A percentile compares a stretch with the other conserved stretches of the same genome.
Evolutionary conservation across 2,888 invertebrate genomes (phyloP).

Genomic region (Hypercompe scribonia): DNA sequence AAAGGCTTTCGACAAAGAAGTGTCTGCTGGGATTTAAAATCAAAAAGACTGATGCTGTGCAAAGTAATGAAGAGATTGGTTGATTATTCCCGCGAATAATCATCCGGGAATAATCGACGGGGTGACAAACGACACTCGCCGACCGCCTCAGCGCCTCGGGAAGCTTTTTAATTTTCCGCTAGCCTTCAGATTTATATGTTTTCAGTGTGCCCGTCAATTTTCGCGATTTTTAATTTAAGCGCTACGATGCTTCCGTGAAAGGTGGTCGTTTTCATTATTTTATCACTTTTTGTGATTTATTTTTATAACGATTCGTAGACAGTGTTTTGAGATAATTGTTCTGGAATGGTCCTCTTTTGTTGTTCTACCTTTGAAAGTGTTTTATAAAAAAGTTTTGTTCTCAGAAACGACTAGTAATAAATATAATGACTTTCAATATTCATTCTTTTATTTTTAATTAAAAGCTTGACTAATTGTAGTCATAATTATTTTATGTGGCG

Average conservation of each 20-base stretch:
- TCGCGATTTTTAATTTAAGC: conserved; percentile 80
- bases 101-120: conserved; percentile 48
- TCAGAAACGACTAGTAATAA: neutral
- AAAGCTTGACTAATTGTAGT: no score
- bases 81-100: conserved; percentile 57
- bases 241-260: conserved; percentile 72
- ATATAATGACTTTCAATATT: neutral
- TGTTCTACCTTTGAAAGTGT: conserved; percentile 26
- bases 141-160: conserved; percentile 66
- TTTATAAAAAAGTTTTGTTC: conserved; percentile 3
- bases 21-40: conserved; percentile 56
- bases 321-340: conserved; percentile 54
- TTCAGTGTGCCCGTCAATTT: conserved; percentile 80
- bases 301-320: conserved; percentile 53
- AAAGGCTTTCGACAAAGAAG: conserved; percentile 50
- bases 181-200: conserved; percentile 83
- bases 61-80: conserved; percentile 65
- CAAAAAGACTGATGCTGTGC: conserved; percentile 56
- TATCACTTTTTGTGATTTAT: conserved; percentile 60
- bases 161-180: conserved; percentile 84
- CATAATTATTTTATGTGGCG: no score
- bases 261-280: conserved; percentile 67
- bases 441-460: neutral
- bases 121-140: conserved; percentile 56
- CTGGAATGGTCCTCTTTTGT: conserved; percentile 33